A percentile compares a stretch with the other conserved stretches of the same genome.
These are phyloP conservation scores for Sinodicranocentrus sp. DNA, from an alignment of 2,888 invertebrate genomes.

Conservation along the genomic window DNA sequence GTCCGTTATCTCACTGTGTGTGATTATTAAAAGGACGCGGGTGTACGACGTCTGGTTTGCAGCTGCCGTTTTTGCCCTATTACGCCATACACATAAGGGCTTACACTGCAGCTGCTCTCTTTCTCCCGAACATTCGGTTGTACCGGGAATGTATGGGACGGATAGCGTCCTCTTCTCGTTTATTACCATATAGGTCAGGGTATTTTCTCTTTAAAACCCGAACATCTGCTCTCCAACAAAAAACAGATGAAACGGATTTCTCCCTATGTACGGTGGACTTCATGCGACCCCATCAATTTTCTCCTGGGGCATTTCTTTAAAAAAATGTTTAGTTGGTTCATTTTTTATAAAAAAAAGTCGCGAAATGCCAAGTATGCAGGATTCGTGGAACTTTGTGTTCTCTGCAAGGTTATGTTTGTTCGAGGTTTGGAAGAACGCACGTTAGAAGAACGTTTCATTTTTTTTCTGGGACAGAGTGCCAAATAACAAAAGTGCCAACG, in stretches of 20 bases:
- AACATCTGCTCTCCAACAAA: slow-evolving; percentile 22
- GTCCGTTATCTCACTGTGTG: slow-evolving; percentile 44
- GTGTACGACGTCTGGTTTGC: slow-evolving; percentile 57
- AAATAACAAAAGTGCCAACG: slow-evolving; percentile 16
- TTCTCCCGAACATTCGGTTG: slow-evolving; percentile 37
- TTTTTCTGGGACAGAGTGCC: slow-evolving; percentile 9
- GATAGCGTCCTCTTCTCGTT: background rate
- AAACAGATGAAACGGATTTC: slow-evolving; percentile 6
- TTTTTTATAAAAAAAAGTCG: slow-evolving; percentile 11
- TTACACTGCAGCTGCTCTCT: slow-evolving; percentile 34
- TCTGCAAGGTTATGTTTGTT: slow-evolving; percentile 59
- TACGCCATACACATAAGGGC: background rate
- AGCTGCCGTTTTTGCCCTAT: slow-evolving; percentile 46
- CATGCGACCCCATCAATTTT: too few species aligned
- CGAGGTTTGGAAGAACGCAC: slow-evolving; percentile 7
- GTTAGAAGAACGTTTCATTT: background rate
- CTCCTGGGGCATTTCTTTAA: background rate
- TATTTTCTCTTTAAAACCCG: slow-evolving; percentile 20
- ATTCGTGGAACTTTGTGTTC: background rate
- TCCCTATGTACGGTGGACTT: background rate
- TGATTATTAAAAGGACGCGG: slow-evolving; percentile 27
- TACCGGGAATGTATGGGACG: background rate
- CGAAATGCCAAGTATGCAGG: slow-evolving; percentile 51
- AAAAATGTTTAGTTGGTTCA: background rate
- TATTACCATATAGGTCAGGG: slow-evolving; percentile 57